Percentiles rank a stretch among this genome's conserved stretches.
Evolutionary conservation across 2,797 vertebrate species (phyloP).

Genomic region (Brachymystax lenok): DNA sequence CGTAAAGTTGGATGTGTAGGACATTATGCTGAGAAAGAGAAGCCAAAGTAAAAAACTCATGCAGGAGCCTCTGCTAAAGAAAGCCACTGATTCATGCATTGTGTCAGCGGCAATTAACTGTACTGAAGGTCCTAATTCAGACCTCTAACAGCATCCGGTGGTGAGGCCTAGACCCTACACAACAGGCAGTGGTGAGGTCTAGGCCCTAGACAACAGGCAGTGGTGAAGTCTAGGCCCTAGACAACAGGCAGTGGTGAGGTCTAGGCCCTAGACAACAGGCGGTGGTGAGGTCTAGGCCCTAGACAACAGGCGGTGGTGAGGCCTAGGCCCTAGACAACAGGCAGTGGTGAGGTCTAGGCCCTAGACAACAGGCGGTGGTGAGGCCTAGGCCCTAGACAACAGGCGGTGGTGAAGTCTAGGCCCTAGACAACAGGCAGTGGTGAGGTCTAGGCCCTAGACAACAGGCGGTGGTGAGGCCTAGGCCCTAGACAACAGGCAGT

Average conservation of each 20-base stretch:
- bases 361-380: not conserved
- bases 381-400: not conserved
- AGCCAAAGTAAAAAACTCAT: not conserved
- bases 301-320: not conserved
- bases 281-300: not conserved
- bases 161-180: not conserved
- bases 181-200: not conserved
- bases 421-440: not conserved
- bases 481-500: not conserved
- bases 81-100: not conserved
- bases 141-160: not conserved
- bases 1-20: no score
- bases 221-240: no score
- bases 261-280: not conserved
- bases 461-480: not conserved
- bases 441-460: not conserved
- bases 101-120: not conserved
- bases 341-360: no score
- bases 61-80: not conserved
- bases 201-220: not conserved
- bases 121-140: not conserved
- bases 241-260: not conserved
- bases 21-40: not conserved
- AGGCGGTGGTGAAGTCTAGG: no score
- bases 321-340: not conserved